phyloP scores from a whole-genome alignment of 2,113 vertebrate genomes.

The Etheostoma spectabile region DNA sequence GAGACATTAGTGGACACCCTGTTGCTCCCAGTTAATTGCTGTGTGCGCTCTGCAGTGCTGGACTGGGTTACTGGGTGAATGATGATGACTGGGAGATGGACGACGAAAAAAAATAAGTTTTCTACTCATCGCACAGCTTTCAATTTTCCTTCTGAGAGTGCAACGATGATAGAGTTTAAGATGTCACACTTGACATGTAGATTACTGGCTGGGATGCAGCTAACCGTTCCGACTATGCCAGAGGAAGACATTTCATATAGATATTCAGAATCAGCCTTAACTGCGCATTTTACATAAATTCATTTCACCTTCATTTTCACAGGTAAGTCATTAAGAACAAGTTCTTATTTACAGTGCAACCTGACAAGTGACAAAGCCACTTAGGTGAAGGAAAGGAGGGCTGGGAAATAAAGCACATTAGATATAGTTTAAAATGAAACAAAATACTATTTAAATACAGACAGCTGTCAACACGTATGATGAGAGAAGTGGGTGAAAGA shows the following conservation, averaged over 20 bases:
- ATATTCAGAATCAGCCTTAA: neutral
- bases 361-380: no score
- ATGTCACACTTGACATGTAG: slow-evolving; percentile 40
- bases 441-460: no score
- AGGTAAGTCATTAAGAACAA: no score
- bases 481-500: no score
- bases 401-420: no score
- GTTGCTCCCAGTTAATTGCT: slow-evolving; percentile 72
- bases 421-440: no score
- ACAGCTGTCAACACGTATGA: no score
- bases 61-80: slow-evolving; percentile 66
- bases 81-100: slow-evolving; percentile 56
- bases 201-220: slow-evolving; percentile 9
- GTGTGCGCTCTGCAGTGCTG: slow-evolving; percentile 39
- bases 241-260: slow-evolving; percentile 7
- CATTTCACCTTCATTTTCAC: no score
- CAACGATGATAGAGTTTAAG: slow-evolving; percentile 51
- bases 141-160: slow-evolving; percentile 37
- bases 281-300: no score
- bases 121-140: slow-evolving; percentile 33
- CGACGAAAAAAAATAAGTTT: neutral
- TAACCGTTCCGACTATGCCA: neutral
- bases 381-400: no score
- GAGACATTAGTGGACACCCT: slow-evolving; percentile 72
- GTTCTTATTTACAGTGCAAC: no score